Percentiles rank a stretch among this genome's conserved stretches.
Evolutionary conservation across 2,113 vertebrate species (phyloP).

Genomic region (Fukomys damarensis): DNA sequence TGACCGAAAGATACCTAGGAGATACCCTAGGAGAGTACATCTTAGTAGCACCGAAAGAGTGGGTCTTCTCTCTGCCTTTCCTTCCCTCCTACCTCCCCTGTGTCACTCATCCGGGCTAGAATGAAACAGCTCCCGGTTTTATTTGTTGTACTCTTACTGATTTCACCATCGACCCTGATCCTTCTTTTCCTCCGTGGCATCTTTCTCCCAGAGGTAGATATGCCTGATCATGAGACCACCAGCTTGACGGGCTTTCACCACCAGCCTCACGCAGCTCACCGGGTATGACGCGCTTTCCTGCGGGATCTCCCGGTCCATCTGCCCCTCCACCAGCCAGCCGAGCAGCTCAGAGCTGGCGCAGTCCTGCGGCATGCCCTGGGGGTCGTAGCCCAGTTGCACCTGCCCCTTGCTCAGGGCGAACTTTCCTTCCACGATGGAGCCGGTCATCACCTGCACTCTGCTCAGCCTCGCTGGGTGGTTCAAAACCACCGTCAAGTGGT

Average conservation of each 20-base stretch:
- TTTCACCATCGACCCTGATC: neutral
- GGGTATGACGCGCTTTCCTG: neutral
- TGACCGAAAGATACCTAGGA: neutral
- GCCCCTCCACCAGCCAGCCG: slow-evolving; percentile 86
- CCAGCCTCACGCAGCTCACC: slow-evolving; percentile 88
- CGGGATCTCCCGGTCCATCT: slow-evolving; percentile 80
- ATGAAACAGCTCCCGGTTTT: neutral
- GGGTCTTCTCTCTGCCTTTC: neutral
- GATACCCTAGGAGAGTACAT: neutral
- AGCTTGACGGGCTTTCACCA: slow-evolving; percentile 84
- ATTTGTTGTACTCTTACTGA: neutral
- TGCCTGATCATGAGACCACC: slow-evolving; percentile 90
- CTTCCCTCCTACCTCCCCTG: neutral
- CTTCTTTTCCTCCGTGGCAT: fast-evolving
- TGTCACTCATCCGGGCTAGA: neutral
- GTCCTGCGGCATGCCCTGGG: fast-evolving
- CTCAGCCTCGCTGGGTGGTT: slow-evolving; percentile 77
- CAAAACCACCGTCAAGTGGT: slow-evolving; percentile 86
- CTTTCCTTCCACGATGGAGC: slow-evolving; percentile 68
- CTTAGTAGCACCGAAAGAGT: neutral
- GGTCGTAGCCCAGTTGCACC: slow-evolving; percentile 87
- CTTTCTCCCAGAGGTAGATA: slow-evolving; percentile 85
- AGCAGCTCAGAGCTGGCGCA: slow-evolving; percentile 85
- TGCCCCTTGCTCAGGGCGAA: slow-evolving; percentile 85
- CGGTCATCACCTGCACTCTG: slow-evolving; percentile 86